Percentiles rank a stretch among this genome's conserved stretches.
Evolutionary conservation across 2,113 vertebrate genomes (phyloP).

Genomic region (Sceloporus tristichus): DNA sequence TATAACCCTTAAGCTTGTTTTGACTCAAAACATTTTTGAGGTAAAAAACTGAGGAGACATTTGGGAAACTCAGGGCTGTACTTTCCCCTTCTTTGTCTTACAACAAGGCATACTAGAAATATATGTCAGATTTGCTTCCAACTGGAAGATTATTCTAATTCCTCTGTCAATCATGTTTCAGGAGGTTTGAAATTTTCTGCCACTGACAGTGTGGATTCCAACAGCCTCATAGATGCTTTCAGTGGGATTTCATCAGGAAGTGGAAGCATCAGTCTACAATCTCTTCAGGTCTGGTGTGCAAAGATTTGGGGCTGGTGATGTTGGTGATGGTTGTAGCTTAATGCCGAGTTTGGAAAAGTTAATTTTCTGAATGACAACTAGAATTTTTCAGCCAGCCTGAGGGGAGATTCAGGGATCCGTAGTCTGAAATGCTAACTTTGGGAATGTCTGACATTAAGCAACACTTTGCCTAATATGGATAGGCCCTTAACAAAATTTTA

Average conservation of each 20-base stretch:
- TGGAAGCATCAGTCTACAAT: conserved; percentile 67
- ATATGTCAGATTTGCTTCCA: background rate
- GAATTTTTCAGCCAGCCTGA: too few species aligned
- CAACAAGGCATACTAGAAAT: background rate
- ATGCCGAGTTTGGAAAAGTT: too few species aligned
- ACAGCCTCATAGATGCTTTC: conserved; percentile 75
- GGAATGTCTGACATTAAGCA: background rate
- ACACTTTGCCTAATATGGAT: background rate
- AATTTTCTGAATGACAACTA: too few species aligned
- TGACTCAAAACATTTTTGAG: too few species aligned
- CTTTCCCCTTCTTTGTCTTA: too few species aligned
- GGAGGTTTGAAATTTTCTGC: conserved; percentile 73
- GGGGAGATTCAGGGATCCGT: too few species aligned
- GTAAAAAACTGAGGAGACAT: too few species aligned
- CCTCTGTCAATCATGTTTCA: conserved; percentile 54
- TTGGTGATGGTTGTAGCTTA: too few species aligned
- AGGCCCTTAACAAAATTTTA: background rate
- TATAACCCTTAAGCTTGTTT: too few species aligned
- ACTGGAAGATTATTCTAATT: background rate
- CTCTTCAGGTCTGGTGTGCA: conserved; percentile 73
- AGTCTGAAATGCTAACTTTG: background rate
- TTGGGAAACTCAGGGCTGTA: too few species aligned
- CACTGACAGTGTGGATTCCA: conserved; percentile 65
- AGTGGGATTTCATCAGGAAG: conserved; percentile 68
- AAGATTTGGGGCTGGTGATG: background rate